A percentile compares a stretch with the other conserved stretches of the same genome.
Conservation (phyloP, 2,113 vertebrate species). For the Lathamus discolor region DNA sequence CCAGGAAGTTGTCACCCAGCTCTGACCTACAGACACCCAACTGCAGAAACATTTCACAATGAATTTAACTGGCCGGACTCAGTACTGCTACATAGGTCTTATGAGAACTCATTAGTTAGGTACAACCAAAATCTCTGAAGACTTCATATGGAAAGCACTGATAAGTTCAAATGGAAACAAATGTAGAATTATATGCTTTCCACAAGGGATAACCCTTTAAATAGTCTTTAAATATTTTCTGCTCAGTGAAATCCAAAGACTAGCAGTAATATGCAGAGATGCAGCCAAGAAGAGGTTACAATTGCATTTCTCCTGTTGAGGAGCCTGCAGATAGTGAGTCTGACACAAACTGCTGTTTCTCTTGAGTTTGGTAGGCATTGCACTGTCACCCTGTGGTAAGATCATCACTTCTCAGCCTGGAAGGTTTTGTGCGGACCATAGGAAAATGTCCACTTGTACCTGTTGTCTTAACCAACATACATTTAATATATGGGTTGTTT, state of each 20-base stretch:
- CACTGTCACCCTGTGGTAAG: not conserved
- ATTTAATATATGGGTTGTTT: accelerated
- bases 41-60: not conserved
- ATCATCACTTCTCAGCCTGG: not conserved
- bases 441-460: not conserved
- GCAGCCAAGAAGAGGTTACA: not conserved
- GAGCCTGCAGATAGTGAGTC: not conserved
- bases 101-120: not conserved
- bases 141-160: not conserved
- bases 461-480: not conserved
- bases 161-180: not conserved
- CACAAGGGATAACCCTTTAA: not conserved
- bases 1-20: not conserved
- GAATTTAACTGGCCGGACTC: not conserved
- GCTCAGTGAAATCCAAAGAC: not conserved
- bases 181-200: not conserved
- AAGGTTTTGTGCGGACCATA: not conserved
- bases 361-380: not conserved
- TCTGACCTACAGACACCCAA: not conserved
- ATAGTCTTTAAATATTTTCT: not conserved
- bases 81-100: not conserved
- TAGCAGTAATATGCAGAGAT: not conserved
- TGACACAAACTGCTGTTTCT: not conserved
- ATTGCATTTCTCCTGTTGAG: not conserved
- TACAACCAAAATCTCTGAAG: not conserved